A percentile compares a stretch with the other conserved stretches of the same genome.
Evolutionary conservation across 2,113 vertebrate genomes (phyloP).

Genomic region (Grus americana): DNA sequence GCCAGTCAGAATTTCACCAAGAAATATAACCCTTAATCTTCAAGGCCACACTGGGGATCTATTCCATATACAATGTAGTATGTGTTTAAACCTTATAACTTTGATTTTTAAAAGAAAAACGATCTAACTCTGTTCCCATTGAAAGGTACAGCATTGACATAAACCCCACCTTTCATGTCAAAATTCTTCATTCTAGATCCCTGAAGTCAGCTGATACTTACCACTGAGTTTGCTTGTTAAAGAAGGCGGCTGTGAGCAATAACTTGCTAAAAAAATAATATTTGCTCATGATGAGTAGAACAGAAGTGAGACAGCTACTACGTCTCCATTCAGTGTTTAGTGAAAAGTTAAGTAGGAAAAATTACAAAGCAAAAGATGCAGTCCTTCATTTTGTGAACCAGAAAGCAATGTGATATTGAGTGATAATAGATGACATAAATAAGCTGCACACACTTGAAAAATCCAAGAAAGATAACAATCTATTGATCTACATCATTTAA

Average conservation of each 20-base stretch:
- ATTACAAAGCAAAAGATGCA: background rate
- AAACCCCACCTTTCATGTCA: background rate
- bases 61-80: background rate
- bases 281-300: background rate
- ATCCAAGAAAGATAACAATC: background rate
- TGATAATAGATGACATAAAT: background rate
- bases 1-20: background rate
- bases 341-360: slow-evolving; percentile 12
- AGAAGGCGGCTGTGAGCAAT: background rate
- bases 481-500: background rate
- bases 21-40: background rate
- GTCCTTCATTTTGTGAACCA: background rate
- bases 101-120: background rate
- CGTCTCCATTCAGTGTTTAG: background rate
- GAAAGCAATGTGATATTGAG: background rate
- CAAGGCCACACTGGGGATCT: background rate
- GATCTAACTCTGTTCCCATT: background rate
- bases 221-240: background rate
- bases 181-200: background rate
- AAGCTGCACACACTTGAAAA: background rate
- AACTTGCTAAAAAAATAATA: background rate
- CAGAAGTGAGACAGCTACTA: background rate
- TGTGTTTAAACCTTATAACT: background rate
- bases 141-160: background rate
- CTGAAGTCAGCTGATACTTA: background rate